Base-by-base conservation (phyloP, 2,888 invertebrate genomes). In the Apodemia duryi region DNA sequence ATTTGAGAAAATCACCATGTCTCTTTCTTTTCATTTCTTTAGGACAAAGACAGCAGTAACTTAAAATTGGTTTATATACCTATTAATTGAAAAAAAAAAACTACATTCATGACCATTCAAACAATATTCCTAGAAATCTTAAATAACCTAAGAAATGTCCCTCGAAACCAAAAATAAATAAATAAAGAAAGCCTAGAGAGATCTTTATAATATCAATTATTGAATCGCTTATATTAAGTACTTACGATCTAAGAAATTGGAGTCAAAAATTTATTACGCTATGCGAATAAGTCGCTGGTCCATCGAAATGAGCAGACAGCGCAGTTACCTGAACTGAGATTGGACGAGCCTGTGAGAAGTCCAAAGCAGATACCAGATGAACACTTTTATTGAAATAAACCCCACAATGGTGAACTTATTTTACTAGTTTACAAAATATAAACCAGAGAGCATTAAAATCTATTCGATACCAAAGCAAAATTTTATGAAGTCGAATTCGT, bases 191-290 rank as follows among this genome's bases (percentile, higher is more conserved):
- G 28, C 54, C 28, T 54, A 54, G 29, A 54, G 54, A 54, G 54
- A 54, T 54, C 54, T 28, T 54, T 54, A 54, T 11, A 29, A 52
- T 52, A 52, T 52, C 28, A 52, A 52, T 13, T 13, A 46, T 13
- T 46, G 46, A 46, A 46, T 46, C 43, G 43, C 43, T 43, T 43
- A 43, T 13, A 11, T 43, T 54, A 54, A 54, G 54, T 54, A 54
- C 54, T 54, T 54, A 54, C 11, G 11, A 54, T 11, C 54, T 54
- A 54, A 29, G 54, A 54, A 54, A 54, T 54, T 54, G 10, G 54
- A 54, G 54, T 54, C 29, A 54, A 54, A 54, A 54, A 29, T 29
- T 10, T 54, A 54, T 43, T 43, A 54, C 28, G 28, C 52, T 52
- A 52, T 2, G 28, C 7, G 28, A 52, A 28, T 52, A n/a, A 29